Evolutionary conservation across 1,140 invertebrate species (phyloP).

Genomic region (Diachasma alloeum): DNA sequence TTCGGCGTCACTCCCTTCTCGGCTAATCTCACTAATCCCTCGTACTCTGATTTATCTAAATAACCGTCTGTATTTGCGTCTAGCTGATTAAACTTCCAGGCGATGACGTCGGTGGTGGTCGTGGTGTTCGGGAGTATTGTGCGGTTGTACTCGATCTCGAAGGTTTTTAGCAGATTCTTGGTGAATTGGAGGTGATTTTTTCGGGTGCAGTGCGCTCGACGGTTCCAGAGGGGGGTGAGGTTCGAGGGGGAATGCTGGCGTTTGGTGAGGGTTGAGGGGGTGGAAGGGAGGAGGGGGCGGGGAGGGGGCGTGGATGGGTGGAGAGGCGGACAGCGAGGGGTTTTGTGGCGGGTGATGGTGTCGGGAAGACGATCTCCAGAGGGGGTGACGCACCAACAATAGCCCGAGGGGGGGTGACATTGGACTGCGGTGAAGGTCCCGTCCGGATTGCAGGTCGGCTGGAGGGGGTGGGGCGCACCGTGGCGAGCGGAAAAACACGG

Average conservation of each 20-base stretch:
- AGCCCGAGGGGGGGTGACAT: neutral
- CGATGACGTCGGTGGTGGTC: neutral
- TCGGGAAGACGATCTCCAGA: neutral
- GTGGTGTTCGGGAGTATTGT: neutral
- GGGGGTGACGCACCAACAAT: neutral
- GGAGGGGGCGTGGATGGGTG: neutral
- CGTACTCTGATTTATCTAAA: neutral
- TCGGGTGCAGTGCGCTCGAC: neutral
- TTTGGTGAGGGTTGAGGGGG: neutral
- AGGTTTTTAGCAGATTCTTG: neutral
- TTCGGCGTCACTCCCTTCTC: neutral
- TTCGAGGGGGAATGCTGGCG: neutral
- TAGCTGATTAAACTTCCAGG: neutral
- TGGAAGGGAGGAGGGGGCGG: neutral
- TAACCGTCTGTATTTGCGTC: neutral
- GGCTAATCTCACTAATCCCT: neutral
- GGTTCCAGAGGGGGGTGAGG: neutral
- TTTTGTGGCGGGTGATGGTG: neutral
- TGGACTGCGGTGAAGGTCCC: neutral
- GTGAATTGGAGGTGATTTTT: neutral
- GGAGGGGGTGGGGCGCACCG: too few species aligned
- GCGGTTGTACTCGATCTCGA: neutral
- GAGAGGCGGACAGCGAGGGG: neutral
- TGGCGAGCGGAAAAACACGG: neutral
- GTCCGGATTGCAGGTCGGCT: neutral